A percentile compares a stretch with the other conserved stretches of the same genome.
Evolutionary conservation across 2,888 invertebrate genomes (phyloP).

Genomic region (Margaritifera margaritifera): DNA sequence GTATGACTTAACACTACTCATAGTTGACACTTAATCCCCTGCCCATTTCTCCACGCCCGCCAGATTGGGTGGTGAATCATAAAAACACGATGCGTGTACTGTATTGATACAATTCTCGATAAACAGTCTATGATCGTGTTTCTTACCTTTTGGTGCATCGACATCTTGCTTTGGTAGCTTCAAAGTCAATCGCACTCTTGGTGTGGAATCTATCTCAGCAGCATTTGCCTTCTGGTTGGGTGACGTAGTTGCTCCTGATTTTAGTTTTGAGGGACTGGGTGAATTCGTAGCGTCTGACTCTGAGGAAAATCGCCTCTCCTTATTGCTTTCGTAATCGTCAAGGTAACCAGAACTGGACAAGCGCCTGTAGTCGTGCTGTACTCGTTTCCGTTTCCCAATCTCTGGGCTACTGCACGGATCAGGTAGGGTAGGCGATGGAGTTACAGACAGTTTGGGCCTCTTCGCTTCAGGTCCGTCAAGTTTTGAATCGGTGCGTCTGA

Average conservation of each 20-base stretch:
- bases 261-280: slow-evolving; percentile 41
- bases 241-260: slow-evolving; percentile 28
- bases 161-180: slow-evolving; percentile 32
- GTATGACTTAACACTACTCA: too few species aligned
- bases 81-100: too few species aligned
- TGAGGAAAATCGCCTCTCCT: slow-evolving; percentile 57
- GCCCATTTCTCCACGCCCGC: too few species aligned
- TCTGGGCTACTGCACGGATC: slow-evolving; percentile 60
- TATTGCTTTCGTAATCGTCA: slow-evolving; percentile 67
- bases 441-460: slow-evolving; percentile 43
- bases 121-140: too few species aligned
- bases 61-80: too few species aligned
- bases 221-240: slow-evolving; percentile 21
- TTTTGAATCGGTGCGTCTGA: slow-evolving; percentile 3
- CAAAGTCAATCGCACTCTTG: slow-evolving; percentile 44
- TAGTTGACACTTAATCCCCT: too few species aligned
- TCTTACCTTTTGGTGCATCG: neutral
- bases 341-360: slow-evolving; percentile 71
- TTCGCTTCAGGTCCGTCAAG: slow-evolving; percentile 46
- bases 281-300: slow-evolving; percentile 55
- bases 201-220: slow-evolving; percentile 29
- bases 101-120: too few species aligned
- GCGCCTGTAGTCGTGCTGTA: slow-evolving; percentile 70
- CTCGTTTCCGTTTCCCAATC: slow-evolving; percentile 62
- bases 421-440: slow-evolving; percentile 18